Base-by-base conservation (phyloP, 2,797 vertebrate species). In the Gila robusta region DNA sequence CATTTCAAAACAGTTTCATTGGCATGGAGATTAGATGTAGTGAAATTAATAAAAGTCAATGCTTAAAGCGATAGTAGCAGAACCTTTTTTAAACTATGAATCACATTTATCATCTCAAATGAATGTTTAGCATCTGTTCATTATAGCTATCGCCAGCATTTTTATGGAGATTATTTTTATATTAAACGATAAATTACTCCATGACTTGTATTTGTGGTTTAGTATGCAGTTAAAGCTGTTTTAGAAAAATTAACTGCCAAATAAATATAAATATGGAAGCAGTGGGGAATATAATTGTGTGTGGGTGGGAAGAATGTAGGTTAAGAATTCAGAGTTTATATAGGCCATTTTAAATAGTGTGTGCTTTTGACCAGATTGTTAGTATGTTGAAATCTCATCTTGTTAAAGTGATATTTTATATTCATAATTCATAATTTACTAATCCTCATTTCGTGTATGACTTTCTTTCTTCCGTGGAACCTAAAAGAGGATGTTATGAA, bases 111-210 rank as follows among this genome's bases (percentile, higher is more conserved):
- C 74, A 49, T 83, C 56, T 32, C 82, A 41, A 49, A 23, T 76
- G 71, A 76, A 83, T 83, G 71, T 83, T 64, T 74, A 76, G 72
- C 82, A 83, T 83, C 71, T 83, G 82, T 83, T 83, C 41, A 66
- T 74, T 47, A 83, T 6, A 66, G 54, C 70, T 16, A 32, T 49
- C 71, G 8, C 44, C 56, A 66, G 56, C 41, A 19, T 66, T 66
- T 74, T 66, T 83, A 49, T 73, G 59, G 39, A 74, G 54, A 66
- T 39, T 0, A 41, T 71, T 82, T 82, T 82, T 26, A 56, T 82
- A 76, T 74, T 83, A 76, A 66, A 74, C 6, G 56, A 76, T 66
- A 73, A 32, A 76, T 76, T 83, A 37, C 37, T 17, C 71, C 44
- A 3, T 49, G 56, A 47, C 71, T 73, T 76, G 72, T 35, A 74